Conservation (phyloP, 2,113 vertebrate species). For the Lampris incognitus region DNA sequence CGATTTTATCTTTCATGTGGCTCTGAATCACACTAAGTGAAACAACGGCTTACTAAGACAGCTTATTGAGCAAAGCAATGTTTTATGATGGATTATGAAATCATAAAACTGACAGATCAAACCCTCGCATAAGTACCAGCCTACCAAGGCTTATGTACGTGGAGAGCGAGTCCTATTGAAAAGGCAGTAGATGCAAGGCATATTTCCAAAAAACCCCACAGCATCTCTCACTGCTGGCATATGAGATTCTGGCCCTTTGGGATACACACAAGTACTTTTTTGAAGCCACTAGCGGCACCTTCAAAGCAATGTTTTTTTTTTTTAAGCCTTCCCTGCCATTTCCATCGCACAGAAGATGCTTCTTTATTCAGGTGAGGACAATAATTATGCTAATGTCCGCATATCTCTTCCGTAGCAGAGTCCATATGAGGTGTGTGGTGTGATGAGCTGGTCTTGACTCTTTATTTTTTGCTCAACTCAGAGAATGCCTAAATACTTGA, state of each 20-base stretch:
- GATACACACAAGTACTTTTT: constrained; percentile 66
- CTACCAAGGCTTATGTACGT: constrained; percentile 23
- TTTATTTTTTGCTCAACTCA: background rate
- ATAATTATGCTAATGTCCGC: constrained; percentile 56
- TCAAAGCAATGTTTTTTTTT: constrained; percentile 76
- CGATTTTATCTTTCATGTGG: constrained; percentile 10
- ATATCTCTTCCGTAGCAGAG: constrained; percentile 20
- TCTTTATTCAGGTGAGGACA: constrained; percentile 67
- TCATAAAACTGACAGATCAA: constrained; percentile 18
- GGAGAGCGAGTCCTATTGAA: constrained; percentile 6
- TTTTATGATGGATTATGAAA: constrained; percentile 52
- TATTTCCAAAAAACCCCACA: constrained; percentile 37
- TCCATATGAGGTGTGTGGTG: background rate
- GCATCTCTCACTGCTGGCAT: constrained; percentile 52
- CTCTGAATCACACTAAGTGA: constrained; percentile 7
- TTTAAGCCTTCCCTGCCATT: constrained; percentile 75
- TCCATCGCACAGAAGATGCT: constrained; percentile 48
- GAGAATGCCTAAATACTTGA: constrained; percentile 19
- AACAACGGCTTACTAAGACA: constrained; percentile 15
- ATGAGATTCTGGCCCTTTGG: constrained; percentile 58
- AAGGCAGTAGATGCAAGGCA: constrained; percentile 33
- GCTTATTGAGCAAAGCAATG: constrained; percentile 9
- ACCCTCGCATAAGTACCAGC: constrained; percentile 20
- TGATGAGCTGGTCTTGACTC: constrained; percentile 2
- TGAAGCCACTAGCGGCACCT: constrained; percentile 78